Evolutionary conservation across 2,113 vertebrate species (phyloP).

Genomic region (Perognathus longimembris): DNA sequence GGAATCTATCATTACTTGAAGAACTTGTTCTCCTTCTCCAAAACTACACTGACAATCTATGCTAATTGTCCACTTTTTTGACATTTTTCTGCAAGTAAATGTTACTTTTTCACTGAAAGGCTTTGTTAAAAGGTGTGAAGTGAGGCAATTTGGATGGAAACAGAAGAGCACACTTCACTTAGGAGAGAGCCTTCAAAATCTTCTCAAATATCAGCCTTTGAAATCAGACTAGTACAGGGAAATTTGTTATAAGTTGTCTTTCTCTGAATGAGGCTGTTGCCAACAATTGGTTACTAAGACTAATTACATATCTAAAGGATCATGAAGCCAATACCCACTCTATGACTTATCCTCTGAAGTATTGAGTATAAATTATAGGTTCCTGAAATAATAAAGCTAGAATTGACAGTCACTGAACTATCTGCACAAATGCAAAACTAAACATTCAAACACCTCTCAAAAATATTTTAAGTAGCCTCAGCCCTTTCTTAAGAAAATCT

Average conservation of each 20-base stretch:
- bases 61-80: constrained; percentile 49
- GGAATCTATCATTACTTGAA: constrained; percentile 31
- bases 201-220: background rate
- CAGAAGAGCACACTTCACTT: too few species aligned
- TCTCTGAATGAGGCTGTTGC: too few species aligned
- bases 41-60: background rate
- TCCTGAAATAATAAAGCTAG: background rate
- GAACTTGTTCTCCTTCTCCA: background rate
- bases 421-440: background rate
- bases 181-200: too few species aligned
- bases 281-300: background rate
- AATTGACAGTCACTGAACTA: background rate
- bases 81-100: constrained; percentile 34
- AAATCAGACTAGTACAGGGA: background rate
- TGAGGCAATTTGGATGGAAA: too few species aligned
- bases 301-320: background rate
- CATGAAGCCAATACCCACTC: background rate
- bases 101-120: constrained; percentile 33
- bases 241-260: background rate
- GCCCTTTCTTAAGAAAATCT: background rate
- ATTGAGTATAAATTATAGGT: background rate
- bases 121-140: too few species aligned
- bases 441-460: background rate
- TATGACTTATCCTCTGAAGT: background rate
- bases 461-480: background rate